Evolutionary conservation across 2,888 invertebrate species (phyloP).

Genomic region (Toxonevra muliebris): DNA sequence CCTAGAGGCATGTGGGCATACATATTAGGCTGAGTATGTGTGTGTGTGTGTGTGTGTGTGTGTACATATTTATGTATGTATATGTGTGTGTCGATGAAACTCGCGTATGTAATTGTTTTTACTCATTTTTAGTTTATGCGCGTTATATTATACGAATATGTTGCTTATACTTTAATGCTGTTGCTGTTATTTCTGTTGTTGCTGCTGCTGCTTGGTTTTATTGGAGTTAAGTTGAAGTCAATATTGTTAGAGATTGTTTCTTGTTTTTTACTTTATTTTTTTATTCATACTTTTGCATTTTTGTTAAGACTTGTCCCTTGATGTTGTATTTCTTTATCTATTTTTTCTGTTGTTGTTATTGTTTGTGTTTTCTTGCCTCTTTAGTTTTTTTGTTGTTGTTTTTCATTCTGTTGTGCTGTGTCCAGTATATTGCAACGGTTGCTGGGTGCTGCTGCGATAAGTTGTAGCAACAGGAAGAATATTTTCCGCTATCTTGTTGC

Average conservation of each 20-base stretch:
- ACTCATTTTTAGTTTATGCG: conserved; percentile 20
- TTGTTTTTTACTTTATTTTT: conserved; percentile 18
- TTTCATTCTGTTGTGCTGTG: background rate
- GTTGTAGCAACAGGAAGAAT: conserved; percentile 42
- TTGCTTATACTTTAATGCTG: conserved; percentile 5
- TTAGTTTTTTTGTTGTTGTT: too few species aligned
- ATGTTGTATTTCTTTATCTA: conserved; percentile 14
- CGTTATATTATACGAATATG: background rate
- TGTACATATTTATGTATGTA: conserved; percentile 11
- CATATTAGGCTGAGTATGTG: conserved; percentile 10
- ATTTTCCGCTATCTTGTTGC: conserved; percentile 39
- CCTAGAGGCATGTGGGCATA: conserved; percentile 16
- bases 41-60: conserved; percentile 12
- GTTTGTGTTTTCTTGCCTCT: too few species aligned
- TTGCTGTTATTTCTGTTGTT: conserved; percentile 32
- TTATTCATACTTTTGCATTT: conserved; percentile 5
- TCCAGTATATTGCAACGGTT: conserved; percentile 24
- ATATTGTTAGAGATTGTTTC: conserved; percentile 25
- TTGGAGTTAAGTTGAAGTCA: conserved; percentile 14
- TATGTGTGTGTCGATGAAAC: conserved; percentile 7
- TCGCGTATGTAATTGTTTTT: conserved; percentile 46
- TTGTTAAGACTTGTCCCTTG: conserved; percentile 8
- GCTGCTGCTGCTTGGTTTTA: conserved; percentile 27
- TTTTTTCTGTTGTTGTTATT: background rate
- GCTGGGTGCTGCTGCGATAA: conserved; percentile 38